Base-by-base conservation (phyloP, 2,113 vertebrate species). In the Albula glossodonta region DNA sequence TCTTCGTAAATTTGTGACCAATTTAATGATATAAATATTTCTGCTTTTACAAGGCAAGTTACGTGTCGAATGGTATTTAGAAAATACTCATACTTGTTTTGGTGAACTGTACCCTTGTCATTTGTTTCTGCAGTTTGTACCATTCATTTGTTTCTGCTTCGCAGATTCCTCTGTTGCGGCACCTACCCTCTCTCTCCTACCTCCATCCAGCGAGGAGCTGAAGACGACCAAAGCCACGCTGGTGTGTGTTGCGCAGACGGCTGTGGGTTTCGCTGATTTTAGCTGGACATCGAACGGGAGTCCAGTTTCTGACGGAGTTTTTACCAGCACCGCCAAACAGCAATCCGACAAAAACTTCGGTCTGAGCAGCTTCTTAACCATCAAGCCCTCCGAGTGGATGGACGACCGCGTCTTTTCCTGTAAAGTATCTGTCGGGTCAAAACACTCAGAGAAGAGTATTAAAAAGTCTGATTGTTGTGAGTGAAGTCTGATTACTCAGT, bases 141-240 rank as follows among this genome's bases (percentile, higher is more conserved):
- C n/a, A 5, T 2, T 31, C 0, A 41, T 79, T 82, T 25, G 41
- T 41, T 49, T 60, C 50, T 81, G 13, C 78, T 78, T 9, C 88
- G 57, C 89, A 94, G 93, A 87, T 88, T 86, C 88, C 80, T 89
- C 78, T 22, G 84, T 91, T 88, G 0, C 87, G 89, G 85, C 88
- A 87, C 92, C 93, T 83, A 92, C 92, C 81, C 88, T 94, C 86
- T 93, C 90, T 4, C 81, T 94, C 88, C 91, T 93, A 50, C 92
- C 91, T 91, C 91, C 92, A 0, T 92, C 93, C 93, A 91, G 81
- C 22, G 86, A 88, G 90, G 92, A 93, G 85, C 90, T 93, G 81
- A 87, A 88, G 90, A 86, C 91, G 57, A 3, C 31, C 56, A 89
- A 89, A 91, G 92, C 87, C 86, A 85, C 91, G 87, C 89, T 95